Evolutionary conservation across 2,888 invertebrate species (phyloP), one percentile per base, ranked within the genome.

Genomic region (Macrophya alboannulata): DNA sequence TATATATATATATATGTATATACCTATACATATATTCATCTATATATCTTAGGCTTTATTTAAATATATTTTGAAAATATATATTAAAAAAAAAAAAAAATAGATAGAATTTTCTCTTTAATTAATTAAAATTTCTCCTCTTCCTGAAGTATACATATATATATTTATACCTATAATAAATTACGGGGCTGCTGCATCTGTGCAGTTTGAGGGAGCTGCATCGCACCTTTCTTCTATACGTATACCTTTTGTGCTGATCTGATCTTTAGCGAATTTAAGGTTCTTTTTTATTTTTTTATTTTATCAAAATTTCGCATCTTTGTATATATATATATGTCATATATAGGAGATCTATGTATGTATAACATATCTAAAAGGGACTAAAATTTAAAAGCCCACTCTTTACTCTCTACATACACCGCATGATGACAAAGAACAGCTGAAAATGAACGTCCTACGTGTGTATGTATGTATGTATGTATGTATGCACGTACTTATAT

Each of bases 231-330:
- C 74, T n/a, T 48, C 12, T 74, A 15, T 74, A n/a, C 10, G 10
- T 21, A 43, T 77, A 48, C 77, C 55, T n/a, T 77, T 77, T 77
- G 77, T 77, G 74, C 25, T n/a, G 77, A 77, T 77, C 77, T 37
- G 77, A 77, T 77, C 77, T 74, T 43, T 51, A 17, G 37, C 37
- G 37, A 77, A 77, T 77, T 55, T 77, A 12, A 21, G 31, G 55
- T 77, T 77, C 55, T 77, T 77, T 37, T 77, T 55, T 15, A 1
- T 31, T 31, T 31, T 31, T 31, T 31, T 31, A 31, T 31, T 31
- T 31, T 31, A 31, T 31, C 31, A 55, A 25, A 17, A 37, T 40
- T 55, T 77, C 55, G 55, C 77, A 77, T 77, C 77, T 21, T 8
- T 37, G 31, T 25, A 21, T 76, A 12, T 9, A 21, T 72, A 43